Evolutionary conservation across 2,113 vertebrate species (phyloP), one percentile per base, ranked within the genome.

Genomic region (Oryzias curvinotus): DNA sequence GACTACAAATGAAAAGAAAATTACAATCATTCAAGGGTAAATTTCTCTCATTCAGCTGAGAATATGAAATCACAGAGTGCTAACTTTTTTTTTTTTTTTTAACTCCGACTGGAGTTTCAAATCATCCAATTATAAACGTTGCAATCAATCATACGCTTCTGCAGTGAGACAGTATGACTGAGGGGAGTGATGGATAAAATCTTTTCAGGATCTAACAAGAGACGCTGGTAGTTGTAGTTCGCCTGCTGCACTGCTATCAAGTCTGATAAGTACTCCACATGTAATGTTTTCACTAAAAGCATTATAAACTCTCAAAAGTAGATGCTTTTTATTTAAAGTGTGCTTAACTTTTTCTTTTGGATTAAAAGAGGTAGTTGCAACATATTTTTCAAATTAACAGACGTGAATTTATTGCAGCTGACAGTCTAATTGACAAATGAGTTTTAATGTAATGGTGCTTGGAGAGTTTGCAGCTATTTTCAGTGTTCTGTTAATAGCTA

Each of bases 111-210:
- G 70, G 69, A 57, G 58, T 65, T 75, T 71, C 47, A 60, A 85
- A 79, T 84, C 80, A 80, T 69, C 66, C 66, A 77, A 78, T 89
- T 71, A 82, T 73, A 70, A 68, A 87, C 78, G 67, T 72, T 13
- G 18, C 69, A 80, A 85, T 89, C 85, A 85, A 87, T 87, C 84
- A 87, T 68, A 62, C 57, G 82, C 82, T 76, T 79, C 81, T 50
- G 63, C 15, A 7, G 43, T 78, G 82, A 77, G 72, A 75, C 69
- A 57, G 76, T 70, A 72, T 54, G 72, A 81, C 65, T 55, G 52
- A 46, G 43, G 69, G 57, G 63, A 69, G 65, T 86, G 81, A 85
- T 83, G 78, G 72, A 83, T 85, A 76, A 77, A 75, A 81, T 75
- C 50, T 69, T 72, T 63, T 30, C 46, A 53, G 56, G 64, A 82